phyloP scores from a whole-genome alignment of 1,140 invertebrate species.

The Tribolium castaneum region DNA sequence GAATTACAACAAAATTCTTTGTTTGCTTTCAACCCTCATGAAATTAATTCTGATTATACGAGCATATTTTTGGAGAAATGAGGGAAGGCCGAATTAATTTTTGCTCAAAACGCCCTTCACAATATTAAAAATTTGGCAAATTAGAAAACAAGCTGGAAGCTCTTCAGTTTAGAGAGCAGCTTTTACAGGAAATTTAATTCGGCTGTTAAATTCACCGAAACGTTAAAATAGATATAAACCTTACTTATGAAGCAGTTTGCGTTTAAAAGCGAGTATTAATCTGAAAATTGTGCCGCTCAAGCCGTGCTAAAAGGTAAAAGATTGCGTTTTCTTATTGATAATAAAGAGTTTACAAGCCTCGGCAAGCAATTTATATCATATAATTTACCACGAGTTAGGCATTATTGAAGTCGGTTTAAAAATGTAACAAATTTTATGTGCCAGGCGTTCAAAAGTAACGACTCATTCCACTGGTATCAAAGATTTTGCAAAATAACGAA shows the following conservation, averaged over 20 bases:
- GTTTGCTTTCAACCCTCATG: no score
- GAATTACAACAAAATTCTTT: no score
- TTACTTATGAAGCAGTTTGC: constrained; percentile 28
- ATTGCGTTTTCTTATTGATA: constrained; percentile 31
- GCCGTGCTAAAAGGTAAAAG: constrained; percentile 25
- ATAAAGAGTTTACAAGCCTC: constrained; percentile 9
- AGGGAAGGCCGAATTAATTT: no score
- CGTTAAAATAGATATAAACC: constrained; percentile 28
- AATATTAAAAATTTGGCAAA: background rate
- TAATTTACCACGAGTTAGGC: background rate
- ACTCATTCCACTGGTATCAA: background rate
- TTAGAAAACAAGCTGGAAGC: background rate
- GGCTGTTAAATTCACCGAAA: constrained; percentile 11
- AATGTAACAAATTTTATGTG: constrained; percentile 9
- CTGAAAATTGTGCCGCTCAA: constrained; percentile 18
- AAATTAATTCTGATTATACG: no score
- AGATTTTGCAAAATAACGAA: background rate
- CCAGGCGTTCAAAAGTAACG: background rate
- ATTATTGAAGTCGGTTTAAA: constrained; percentile 13
- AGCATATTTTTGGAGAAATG: no score
- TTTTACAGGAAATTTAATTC: constrained; percentile 20
- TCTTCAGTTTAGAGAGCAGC: background rate
- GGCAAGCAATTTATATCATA: background rate
- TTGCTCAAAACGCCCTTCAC: no score
- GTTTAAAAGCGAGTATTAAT: constrained; percentile 29